phyloP scores from a whole-genome alignment of 2,888 invertebrate species.

The Chirona hameri region DNA sequence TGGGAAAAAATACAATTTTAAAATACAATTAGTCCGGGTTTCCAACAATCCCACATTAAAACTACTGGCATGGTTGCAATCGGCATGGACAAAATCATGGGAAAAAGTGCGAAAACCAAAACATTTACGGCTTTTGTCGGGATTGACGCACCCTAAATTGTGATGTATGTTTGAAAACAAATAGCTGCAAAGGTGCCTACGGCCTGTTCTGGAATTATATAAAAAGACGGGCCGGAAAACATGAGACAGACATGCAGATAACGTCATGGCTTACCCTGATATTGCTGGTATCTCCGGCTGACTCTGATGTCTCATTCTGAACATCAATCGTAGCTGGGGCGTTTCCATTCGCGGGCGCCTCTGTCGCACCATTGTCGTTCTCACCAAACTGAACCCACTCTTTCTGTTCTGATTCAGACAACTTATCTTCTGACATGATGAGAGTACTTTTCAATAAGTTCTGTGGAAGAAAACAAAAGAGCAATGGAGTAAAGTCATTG shows the following conservation, averaged over 20 bases:
- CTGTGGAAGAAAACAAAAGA: not conserved
- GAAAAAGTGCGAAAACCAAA: too few species aligned
- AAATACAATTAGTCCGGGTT: too few species aligned
- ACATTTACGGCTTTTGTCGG: too few species aligned
- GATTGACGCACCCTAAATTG: too few species aligned
- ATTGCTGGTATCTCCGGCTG: not conserved
- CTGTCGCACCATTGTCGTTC: conserved; percentile 25
- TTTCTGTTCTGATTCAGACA: conserved; percentile 27
- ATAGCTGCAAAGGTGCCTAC: too few species aligned
- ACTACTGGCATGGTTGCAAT: too few species aligned
- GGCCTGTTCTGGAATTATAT: too few species aligned
- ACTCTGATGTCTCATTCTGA: conserved; percentile 34
- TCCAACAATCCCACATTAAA: too few species aligned
- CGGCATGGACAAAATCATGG: too few species aligned
- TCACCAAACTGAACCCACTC: conserved; percentile 38
- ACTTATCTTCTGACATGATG: conserved; percentile 22
- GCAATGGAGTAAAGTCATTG: not conserved
- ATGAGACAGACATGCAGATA: not conserved
- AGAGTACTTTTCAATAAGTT: not conserved
- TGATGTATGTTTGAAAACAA: too few species aligned
- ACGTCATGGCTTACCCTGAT: not conserved
- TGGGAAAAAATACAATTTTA: too few species aligned
- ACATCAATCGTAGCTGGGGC: conserved; percentile 38
- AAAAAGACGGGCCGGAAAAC: too few species aligned
- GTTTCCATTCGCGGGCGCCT: not conserved